phyloP scores from a whole-genome alignment of 1,140 invertebrate genomes.

The Pogonognathellus flavescens region DNA sequence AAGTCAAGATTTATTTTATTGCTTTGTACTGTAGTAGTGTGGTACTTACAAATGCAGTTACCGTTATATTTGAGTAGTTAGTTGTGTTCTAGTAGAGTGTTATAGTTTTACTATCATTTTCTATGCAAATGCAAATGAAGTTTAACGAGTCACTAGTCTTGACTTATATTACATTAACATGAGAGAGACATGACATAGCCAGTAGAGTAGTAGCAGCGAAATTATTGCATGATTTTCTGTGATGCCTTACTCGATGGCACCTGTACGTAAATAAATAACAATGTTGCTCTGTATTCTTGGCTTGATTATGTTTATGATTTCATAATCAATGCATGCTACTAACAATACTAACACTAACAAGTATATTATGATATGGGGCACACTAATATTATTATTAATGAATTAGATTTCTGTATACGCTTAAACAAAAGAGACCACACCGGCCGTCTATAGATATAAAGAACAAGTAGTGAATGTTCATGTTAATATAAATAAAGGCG shows the following conservation, averaged over 20 bases:
- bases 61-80: too few relatives aligned
- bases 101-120: neutral
- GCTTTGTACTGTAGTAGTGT: neutral
- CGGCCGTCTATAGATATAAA: too few relatives aligned
- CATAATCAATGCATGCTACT: conserved; percentile 38
- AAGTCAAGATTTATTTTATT: conserved; percentile 50
- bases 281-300: conserved; percentile 18
- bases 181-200: too few relatives aligned
- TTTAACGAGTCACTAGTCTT: conserved; percentile 33
- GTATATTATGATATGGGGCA: too few relatives aligned
- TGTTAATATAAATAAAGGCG: too few relatives aligned
- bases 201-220: neutral
- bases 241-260: neutral
- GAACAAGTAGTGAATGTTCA: too few relatives aligned
- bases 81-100: neutral
- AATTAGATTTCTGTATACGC: too few relatives aligned
- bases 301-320: conserved; percentile 25
- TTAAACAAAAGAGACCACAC: too few relatives aligned
- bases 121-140: conserved; percentile 27
- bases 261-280: conserved; percentile 2
- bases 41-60: too few relatives aligned
- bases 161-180: conserved; percentile 14
- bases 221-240: conserved; percentile 8
- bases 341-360: neutral
- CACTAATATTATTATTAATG: too few relatives aligned